A percentile compares a stretch with the other conserved stretches of the same genome.
phyloP scores from a whole-genome alignment of 92 coral and sea anemone species.

The Umimayanthus chanpuru region DNA sequence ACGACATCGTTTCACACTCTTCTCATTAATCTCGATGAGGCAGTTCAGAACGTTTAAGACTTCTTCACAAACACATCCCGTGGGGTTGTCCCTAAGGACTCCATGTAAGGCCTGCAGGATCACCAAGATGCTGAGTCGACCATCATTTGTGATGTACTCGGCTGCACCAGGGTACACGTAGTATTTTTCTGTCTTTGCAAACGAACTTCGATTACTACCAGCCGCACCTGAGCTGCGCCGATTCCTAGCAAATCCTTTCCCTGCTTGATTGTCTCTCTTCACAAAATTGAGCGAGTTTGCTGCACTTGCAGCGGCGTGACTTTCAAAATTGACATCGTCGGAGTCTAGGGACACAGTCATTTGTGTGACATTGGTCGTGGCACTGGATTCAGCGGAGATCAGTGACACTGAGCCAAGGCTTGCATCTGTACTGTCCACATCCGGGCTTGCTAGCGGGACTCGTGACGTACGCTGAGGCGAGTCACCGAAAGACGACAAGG shows the following conservation, averaged over 20 bases:
- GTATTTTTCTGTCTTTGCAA: slow-evolving; percentile 69
- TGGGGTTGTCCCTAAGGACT: slow-evolving; percentile 78
- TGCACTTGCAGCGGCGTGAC: neutral
- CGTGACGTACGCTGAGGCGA: slow-evolving; percentile 33
- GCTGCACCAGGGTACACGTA: slow-evolving; percentile 88
- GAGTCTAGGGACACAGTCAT: slow-evolving; percentile 17
- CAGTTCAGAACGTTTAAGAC: slow-evolving; percentile 71
- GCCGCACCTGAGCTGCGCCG: slow-evolving; percentile 51
- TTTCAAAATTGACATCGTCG: slow-evolving; percentile 26
- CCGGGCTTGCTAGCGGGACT: slow-evolving; percentile 43
- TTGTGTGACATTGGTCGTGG: slow-evolving; percentile 18
- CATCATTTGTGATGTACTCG: slow-evolving; percentile 88
- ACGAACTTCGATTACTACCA: slow-evolving; percentile 60
- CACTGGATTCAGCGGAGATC: slow-evolving; percentile 33
- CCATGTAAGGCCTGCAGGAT: slow-evolving; percentile 83
- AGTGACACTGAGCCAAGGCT: slow-evolving; percentile 32
- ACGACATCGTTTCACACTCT: slow-evolving; percentile 56
- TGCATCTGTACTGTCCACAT: slow-evolving; percentile 23
- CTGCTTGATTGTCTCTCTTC: slow-evolving; percentile 19
- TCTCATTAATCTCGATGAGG: slow-evolving; percentile 64
- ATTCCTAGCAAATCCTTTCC: slow-evolving; percentile 22
- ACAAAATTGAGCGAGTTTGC: neutral
- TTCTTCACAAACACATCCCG: slow-evolving; percentile 80
- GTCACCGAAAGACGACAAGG: slow-evolving; percentile 22
- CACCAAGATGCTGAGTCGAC: slow-evolving; percentile 81